Conservation (phyloP, 2,797 vertebrate species). For the Galagoides demidoff region DNA sequence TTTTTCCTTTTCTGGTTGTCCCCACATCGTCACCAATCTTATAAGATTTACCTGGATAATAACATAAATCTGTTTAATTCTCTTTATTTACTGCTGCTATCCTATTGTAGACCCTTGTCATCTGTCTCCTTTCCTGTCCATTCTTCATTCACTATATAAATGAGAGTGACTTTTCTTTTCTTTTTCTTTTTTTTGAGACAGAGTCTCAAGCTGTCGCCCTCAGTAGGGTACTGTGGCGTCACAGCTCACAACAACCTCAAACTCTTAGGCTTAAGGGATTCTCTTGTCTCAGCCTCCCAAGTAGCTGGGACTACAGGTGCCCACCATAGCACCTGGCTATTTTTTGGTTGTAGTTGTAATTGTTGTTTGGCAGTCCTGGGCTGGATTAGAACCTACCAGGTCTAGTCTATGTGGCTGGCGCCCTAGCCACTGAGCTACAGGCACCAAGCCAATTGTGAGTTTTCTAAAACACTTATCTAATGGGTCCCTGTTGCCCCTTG, state of each 20-base stretch:
- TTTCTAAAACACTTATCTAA: neutral
- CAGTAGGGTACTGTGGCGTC: no score
- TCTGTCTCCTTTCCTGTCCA: neutral
- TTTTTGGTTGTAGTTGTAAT: no score
- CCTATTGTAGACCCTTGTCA: neutral
- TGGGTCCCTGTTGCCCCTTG: neutral
- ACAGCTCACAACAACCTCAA: no score
- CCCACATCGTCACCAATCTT: neutral
- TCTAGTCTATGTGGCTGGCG: no score
- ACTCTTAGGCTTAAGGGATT: no score
- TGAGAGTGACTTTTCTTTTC: neutral
- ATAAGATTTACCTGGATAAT: neutral
- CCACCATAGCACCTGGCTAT: no score
- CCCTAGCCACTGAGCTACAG: no score
- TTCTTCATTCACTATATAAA: conserved; percentile 16
- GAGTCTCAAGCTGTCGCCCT: no score
- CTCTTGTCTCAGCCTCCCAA: no score
- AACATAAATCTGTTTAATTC: neutral
- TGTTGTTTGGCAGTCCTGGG: no score
- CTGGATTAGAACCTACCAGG: no score
- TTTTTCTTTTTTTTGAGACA: neutral
- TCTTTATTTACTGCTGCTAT: conserved; percentile 9
- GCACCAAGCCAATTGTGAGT: neutral
- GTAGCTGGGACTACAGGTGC: no score
- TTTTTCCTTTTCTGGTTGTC: neutral